Evolutionary conservation across 2,888 invertebrate species (phyloP).

Genomic region (Eretmocerus hayati): DNA sequence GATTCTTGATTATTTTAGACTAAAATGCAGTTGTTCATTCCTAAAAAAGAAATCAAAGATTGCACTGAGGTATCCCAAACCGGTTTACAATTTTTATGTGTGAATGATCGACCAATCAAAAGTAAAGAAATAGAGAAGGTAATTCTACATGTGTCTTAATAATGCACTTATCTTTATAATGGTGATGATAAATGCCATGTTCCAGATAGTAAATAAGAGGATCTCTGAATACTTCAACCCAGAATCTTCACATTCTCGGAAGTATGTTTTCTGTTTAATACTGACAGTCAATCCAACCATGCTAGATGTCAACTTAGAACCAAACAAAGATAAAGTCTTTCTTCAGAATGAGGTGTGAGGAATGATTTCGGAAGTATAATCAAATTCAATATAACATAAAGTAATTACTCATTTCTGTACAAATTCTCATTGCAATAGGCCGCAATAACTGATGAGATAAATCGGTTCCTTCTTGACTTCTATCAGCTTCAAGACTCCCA

Average conservation of each 20-base stretch:
- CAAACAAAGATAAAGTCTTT: slow-evolving; percentile 54
- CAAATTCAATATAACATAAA: slow-evolving; percentile 5
- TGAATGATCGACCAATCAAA: slow-evolving; percentile 52
- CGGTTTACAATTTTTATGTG: slow-evolving; percentile 42
- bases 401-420: slow-evolving; percentile 5
- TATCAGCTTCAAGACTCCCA: slow-evolving; percentile 31
- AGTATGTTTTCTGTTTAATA: slow-evolving; percentile 47
- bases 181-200: slow-evolving; percentile 12
- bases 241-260: slow-evolving; percentile 40
- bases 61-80: slow-evolving; percentile 26
- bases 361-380: not conserved
- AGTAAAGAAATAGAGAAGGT: slow-evolving; percentile 54
- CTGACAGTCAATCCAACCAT: slow-evolving; percentile 45
- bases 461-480: slow-evolving; percentile 30
- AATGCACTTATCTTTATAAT: too few species aligned
- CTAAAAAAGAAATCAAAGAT: slow-evolving; percentile 35
- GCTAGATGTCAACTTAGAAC: slow-evolving; percentile 56
- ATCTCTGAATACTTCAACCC: slow-evolving; percentile 40
- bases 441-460: slow-evolving; percentile 29
- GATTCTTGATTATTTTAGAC: slow-evolving; percentile 20
- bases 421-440: slow-evolving; percentile 24
- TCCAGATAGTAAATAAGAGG: slow-evolving; percentile 47
- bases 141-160: slow-evolving; percentile 21
- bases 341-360: slow-evolving; percentile 48
- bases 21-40: slow-evolving; percentile 35